phyloP scores from a whole-genome alignment of 2,113 vertebrate genomes.

The Leptodactylus fuscus region DNA sequence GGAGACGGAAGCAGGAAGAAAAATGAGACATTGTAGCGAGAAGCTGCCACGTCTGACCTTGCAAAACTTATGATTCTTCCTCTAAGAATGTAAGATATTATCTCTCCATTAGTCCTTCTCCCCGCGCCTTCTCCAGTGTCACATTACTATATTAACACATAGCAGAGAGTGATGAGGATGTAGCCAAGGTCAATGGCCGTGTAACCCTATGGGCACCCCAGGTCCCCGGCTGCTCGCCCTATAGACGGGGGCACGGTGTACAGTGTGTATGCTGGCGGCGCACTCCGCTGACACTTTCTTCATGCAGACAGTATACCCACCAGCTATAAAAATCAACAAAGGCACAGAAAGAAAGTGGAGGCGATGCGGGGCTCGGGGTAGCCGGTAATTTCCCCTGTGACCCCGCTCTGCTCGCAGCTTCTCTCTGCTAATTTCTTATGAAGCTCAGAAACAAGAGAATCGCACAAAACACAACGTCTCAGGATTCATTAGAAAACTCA shows the following conservation, averaged over 20 bases:
- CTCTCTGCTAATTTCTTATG: conserved; percentile 35
- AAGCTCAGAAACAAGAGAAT: conserved; percentile 29
- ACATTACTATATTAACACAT: conserved; percentile 30
- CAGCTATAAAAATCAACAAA: conserved; percentile 49
- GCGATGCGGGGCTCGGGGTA: neutral
- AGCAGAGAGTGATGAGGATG: conserved; percentile 22
- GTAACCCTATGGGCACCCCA: conserved; percentile 22
- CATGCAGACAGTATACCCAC: neutral
- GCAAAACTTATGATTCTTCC: neutral
- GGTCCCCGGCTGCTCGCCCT: neutral
- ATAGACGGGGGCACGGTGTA: conserved; percentile 2
- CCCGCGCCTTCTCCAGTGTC: conserved; percentile 11
- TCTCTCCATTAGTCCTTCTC: conserved; percentile 16
- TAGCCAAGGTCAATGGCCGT: conserved; percentile 26
- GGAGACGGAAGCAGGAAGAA: conserved; percentile 1
- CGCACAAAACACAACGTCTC: neutral
- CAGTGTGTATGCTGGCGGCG: neutral
- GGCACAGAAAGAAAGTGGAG: neutral
- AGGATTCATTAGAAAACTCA: neutral
- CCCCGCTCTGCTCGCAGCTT: neutral
- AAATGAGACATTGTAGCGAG: neutral
- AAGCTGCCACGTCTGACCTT: neutral
- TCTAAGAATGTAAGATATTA: conserved; percentile 18
- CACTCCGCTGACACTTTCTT: conserved; percentile 15
- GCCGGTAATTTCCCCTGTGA: conserved; percentile 49